Evolutionary conservation across 2,888 invertebrate species (phyloP), one percentile per base, ranked within the genome.

Genomic region (Caenorhabditis afra): DNA sequence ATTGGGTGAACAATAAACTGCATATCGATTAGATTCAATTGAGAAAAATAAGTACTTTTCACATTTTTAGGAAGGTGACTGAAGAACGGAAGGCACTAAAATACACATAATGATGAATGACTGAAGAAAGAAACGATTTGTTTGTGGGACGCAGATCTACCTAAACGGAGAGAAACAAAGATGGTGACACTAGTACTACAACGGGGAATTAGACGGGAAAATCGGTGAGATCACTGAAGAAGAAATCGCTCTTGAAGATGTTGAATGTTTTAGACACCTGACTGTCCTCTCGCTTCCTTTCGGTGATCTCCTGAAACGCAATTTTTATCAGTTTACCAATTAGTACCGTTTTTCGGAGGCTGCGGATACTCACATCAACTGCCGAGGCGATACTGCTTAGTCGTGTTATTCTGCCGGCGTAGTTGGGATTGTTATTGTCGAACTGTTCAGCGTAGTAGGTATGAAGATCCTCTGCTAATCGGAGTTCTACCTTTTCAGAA

Each of bases 191-290:
- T n/a, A n/a, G n/a, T n/a, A n/a, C n/a, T n/a, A n/a, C n/a, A n/a
- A n/a, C n/a, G n/a, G n/a, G n/a, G 50, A 61, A 53, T 55, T 41
- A 74, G 52, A 82, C 81, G 57, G 79, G 79, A 53, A 82, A 76
- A 75, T 78, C 80, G 49, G 76, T 81, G 50, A 83, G 78, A 64
- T 79, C 81, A 55, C 76, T 78, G 53, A 81, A 80, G 68, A 78
- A 83, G 62, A 83, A 75, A 49, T 83, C 83, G 22, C 67, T 77
- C 57, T 83, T 83, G 68, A 83, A 83, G 35, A 83, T 81, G 59
- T 83, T 83, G 75, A 83, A 83, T 47, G 83, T 83, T 23, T 76
- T 79, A 8, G 83, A 79, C 50, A 83, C 77, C 64, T 81, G 79
- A 62, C 77, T 71, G 41, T 83, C 83, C 47, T 83, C 83, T 47